phyloP scores from a whole-genome alignment of 1,140 invertebrate genomes.

The Brachionus paranguensis region DNA sequence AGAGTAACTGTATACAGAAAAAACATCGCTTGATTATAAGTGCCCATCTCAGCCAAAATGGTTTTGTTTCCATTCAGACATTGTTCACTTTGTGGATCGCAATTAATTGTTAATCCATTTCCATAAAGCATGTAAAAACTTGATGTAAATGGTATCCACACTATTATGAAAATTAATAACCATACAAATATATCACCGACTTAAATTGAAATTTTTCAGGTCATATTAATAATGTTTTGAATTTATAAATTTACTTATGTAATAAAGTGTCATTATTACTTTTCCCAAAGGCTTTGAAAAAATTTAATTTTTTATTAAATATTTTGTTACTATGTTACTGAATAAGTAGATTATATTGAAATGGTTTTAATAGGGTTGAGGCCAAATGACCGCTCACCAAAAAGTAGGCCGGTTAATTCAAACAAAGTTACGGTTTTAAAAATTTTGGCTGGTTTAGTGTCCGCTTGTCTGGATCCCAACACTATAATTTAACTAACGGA shows the following conservation, averaged over 20 bases:
- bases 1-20: neutral
- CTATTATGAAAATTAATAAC: neutral
- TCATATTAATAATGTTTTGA: neutral
- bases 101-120: neutral
- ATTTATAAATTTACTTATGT: neutral
- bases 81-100: neutral
- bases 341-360: too few species aligned
- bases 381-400: too few species aligned
- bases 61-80: neutral
- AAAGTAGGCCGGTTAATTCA: too few species aligned
- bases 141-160: slow-evolving; percentile 14
- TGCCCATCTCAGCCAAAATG: neutral
- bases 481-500: too few species aligned
- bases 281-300: neutral
- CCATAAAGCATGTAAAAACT: slow-evolving; percentile 13
- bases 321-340: neutral
- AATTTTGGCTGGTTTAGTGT: too few species aligned
- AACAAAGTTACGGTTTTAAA: too few species aligned
- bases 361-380: too few species aligned
- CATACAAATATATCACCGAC: neutral
- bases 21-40: neutral
- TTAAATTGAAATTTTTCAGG: neutral
- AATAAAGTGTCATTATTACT: neutral
- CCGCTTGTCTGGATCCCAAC: too few species aligned
- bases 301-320: neutral